Evolutionary conservation across 2,113 vertebrate genomes (phyloP), one percentile per base, ranked within the genome.

Genomic region (Synodontis membranacea): DNA sequence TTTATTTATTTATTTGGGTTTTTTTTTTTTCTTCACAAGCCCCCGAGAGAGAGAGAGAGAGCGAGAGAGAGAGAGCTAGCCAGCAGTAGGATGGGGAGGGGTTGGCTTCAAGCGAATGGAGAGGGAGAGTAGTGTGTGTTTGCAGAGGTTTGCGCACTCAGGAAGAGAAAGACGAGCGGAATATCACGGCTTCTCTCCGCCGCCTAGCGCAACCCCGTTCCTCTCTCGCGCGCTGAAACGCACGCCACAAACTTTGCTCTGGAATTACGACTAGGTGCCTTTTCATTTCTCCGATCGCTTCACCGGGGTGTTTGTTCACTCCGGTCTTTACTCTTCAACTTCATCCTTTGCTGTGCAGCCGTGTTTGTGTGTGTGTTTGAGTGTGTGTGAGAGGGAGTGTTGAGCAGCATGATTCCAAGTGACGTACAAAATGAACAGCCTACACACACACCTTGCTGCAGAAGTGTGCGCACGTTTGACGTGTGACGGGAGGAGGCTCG

Each of bases 71-170:
- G 92, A 89, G 93, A 88, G 90, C 91, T 88, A 88, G 91, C 92
- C 89, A 93, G 89, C 91, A 91, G 86, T 87, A 60, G 68, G 84
- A 89, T 90, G 91, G 90, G 92, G 94, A 94, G 94, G 94, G 93
- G 92, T 91, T 88, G 88, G 87, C 86, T 60, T 66, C 76, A 80
- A 94, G 90, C 92, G 84, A 94, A 93, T 92, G 87, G 88, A 86
- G 89, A 93, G 92, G 85, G 92, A 70, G 80, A 39, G 50, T 37
- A n/a, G 60, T 28, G 82, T 46, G 87, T 80, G 68, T 87, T 34
- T 58, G 92, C 93, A 91, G 93, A 88, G 89, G 68, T 82, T 75
- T 89, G 90, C 92, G 89, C 83, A 84, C 88, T 92, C 92, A 93
- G 92, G 92, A 94, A 93, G 91, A 91, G 91, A 88, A 91, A 88